Conservation (phyloP, 2,113 vertebrate species). For the Garra rufa region DNA sequence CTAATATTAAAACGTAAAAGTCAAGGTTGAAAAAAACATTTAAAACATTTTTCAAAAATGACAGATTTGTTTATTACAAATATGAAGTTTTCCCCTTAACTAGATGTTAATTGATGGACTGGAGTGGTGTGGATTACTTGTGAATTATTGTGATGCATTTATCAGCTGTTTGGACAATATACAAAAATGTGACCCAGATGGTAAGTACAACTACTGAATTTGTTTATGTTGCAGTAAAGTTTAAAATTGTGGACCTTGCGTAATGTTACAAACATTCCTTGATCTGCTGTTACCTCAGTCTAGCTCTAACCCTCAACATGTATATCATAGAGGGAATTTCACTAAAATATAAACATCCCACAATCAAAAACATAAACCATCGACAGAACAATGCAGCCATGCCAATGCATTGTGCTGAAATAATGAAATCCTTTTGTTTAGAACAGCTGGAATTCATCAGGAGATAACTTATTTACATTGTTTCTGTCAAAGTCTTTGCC, state of each 20-base stretch:
- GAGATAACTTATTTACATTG: not conserved
- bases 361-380: not conserved
- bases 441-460: not conserved
- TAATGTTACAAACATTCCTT: not conserved
- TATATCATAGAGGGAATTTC: not conserved
- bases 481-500: not conserved
- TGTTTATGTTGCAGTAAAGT: constrained; percentile 6
- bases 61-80: not conserved
- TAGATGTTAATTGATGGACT: not conserved
- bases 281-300: not conserved
- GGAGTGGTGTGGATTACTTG: too few species aligned
- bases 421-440: not conserved
- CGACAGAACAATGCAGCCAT: not conserved
- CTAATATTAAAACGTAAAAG: not conserved
- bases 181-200: not conserved
- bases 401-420: not conserved
- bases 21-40: not conserved
- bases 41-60: not conserved
- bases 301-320: not conserved
- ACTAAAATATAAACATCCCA: not conserved
- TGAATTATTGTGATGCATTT: not conserved
- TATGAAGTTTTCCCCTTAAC: not conserved
- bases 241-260: not conserved
- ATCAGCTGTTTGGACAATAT: not conserved
- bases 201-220: not conserved